Base-by-base conservation (phyloP, 2,888 invertebrate species). In the Cosmorhoe ocellata region DNA sequence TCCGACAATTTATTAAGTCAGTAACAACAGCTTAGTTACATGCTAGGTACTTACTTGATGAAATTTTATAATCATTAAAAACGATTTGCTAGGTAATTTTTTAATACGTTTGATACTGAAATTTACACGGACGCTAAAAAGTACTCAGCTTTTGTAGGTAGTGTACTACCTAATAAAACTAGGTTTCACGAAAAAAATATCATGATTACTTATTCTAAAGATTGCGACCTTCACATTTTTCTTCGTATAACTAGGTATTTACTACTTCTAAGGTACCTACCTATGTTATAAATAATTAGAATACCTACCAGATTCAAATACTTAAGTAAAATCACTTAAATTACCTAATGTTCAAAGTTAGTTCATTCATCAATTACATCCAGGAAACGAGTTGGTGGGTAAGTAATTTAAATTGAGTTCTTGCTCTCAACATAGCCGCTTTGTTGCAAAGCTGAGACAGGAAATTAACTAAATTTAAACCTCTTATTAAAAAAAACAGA, bases 1-100 rank as follows among this genome's bases (percentile, higher is more conserved):
- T 84, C 86, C 84, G 67, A 76, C 85, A 85, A 88, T 87, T 86
- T 87, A 85, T 87, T 84, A 81, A 80, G 81, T 79, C 70, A 63
- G 56, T 56, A 56, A 56, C 75, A 80, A 84, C 79, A 79, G 76
- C 76, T 73, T 70, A n/a, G n/a, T n/a, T n/a, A n/a, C n/a, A n/a
- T n/a, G n/a, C n/a, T n/a, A n/a, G n/a, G n/a, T n/a, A 69, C 76
- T 73, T 70, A 69, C 64, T 66, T 56, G 63, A 59, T 58, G 60
- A 66, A 64, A 65, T 67, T 67, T 62, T 56, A 54, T 46, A 33
- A 53, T 47, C 47, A 32, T 54, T 41, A 60, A 50, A 46, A 41
- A 48, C 32, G 40, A 44, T 45, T 53, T 31, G 31, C 48, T 40
- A 5, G 24, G 18, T 3, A 3, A 3, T 24, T 24, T 24, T 24